These are phyloP conservation scores for Galaxea fascicularis DNA, from an alignment of 92 coral and sea anemone species.

Conservation along the genomic window DNA sequence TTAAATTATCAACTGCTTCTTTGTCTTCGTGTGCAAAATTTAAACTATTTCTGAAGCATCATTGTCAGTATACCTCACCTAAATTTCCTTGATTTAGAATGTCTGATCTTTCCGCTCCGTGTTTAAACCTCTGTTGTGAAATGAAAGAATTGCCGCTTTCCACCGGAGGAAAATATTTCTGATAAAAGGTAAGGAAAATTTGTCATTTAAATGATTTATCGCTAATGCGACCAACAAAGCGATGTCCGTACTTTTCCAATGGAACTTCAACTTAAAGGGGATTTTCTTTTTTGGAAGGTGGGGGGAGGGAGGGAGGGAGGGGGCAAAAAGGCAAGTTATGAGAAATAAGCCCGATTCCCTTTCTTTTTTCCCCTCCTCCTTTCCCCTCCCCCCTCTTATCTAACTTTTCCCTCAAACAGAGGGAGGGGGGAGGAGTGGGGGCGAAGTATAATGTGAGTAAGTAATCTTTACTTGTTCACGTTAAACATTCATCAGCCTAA, in stretches of 20 bases:
- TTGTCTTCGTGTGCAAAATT: background rate
- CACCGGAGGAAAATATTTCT: constrained; percentile 59
- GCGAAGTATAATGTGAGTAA: too few relatives aligned
- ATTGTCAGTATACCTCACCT: constrained; percentile 55
- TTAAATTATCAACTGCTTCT: background rate
- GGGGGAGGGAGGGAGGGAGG: too few relatives aligned
- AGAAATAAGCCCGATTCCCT: too few relatives aligned
- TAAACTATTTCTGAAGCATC: background rate
- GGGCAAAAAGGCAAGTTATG: too few relatives aligned
- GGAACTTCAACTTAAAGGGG: too few relatives aligned
- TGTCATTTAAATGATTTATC: background rate
- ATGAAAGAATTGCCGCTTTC: constrained; percentile 30
- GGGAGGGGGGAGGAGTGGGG: too few relatives aligned
- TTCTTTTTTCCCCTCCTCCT: too few relatives aligned
- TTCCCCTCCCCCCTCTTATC: background rate
- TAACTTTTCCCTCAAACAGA: background rate
- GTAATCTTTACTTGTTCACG: too few relatives aligned
- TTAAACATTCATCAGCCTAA: too few relatives aligned
- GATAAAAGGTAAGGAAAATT: background rate
- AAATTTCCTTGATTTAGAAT: constrained; percentile 63
- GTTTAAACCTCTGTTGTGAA: constrained; percentile 56
- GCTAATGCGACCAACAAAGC: too few relatives aligned
- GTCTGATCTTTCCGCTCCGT: constrained; percentile 75
- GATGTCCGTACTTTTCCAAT: too few relatives aligned
- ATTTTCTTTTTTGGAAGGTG: too few relatives aligned